Evolutionary conservation across 2,113 vertebrate genomes (phyloP).

Genomic region (Pomatorhinus ruficollis): DNA sequence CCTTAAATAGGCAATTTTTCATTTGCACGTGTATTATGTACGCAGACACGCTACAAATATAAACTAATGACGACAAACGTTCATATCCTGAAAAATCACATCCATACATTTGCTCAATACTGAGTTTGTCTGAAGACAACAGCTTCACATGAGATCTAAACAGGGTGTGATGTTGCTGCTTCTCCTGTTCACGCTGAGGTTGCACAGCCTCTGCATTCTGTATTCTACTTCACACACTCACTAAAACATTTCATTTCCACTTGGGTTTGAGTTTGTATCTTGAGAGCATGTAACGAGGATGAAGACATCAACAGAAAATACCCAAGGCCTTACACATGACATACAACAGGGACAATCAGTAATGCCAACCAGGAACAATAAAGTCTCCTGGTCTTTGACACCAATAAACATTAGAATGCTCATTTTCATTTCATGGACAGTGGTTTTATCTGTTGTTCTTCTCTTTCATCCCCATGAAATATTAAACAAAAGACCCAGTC

Average conservation of each 20-base stretch:
- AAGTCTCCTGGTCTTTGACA: background rate
- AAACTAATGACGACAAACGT: accelerated
- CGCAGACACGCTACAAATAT: background rate
- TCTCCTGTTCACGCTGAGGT: background rate
- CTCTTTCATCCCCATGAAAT: background rate
- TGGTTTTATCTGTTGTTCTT: background rate
- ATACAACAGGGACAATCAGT: background rate
- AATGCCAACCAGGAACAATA: background rate
- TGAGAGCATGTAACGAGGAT: background rate
- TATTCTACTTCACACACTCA: background rate
- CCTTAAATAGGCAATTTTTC: background rate
- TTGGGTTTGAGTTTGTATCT: background rate
- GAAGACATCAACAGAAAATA: background rate
- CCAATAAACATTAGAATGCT: background rate
- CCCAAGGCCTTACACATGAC: background rate
- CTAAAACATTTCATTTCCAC: background rate
- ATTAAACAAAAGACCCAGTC: background rate
- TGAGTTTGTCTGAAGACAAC: background rate
- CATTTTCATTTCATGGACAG: background rate
- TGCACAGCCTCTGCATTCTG: background rate
- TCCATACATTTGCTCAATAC: background rate
- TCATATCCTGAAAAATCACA: background rate
- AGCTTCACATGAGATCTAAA: background rate
- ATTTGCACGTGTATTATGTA: background rate
- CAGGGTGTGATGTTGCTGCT: accelerated